Conservation (phyloP, 2,888 invertebrate species). For the Eupithecia pulchellata region DNA sequence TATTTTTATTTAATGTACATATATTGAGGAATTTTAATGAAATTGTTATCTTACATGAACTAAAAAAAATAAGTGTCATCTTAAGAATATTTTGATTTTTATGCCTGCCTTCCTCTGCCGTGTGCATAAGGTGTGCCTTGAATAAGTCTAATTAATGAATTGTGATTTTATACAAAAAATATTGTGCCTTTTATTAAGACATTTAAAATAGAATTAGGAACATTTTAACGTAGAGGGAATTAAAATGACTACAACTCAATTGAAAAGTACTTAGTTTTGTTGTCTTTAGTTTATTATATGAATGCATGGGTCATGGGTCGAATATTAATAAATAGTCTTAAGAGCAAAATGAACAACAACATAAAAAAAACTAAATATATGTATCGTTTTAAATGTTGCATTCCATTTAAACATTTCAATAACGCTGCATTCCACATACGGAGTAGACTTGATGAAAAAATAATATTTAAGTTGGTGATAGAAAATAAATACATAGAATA, state of each 20-base stretch:
- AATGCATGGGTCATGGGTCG: neutral
- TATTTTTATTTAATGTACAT: conserved; percentile 17
- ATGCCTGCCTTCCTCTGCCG: conserved; percentile 30
- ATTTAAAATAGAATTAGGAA: neutral
- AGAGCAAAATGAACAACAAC: neutral
- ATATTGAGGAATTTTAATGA: conserved; percentile 34
- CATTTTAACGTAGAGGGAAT: neutral
- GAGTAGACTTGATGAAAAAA: neutral
- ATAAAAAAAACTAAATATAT: neutral
- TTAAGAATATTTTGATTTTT: neutral
- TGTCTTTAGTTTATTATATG: neutral
- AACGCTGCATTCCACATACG: conserved; percentile 22
- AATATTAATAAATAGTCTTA: neutral
- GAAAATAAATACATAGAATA: neutral
- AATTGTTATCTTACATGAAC: conserved; percentile 18
- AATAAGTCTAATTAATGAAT: neutral
- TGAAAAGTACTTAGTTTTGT: neutral
- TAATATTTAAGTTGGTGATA: neutral
- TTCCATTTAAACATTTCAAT: conserved; percentile 15
- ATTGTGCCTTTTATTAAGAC: neutral
- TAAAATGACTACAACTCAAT: neutral
- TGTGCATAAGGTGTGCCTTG: conserved; percentile 7
- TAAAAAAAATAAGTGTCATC: neutral
- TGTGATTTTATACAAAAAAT: conserved; percentile 5
- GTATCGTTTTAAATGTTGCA: neutral